A percentile compares a stretch with the other conserved stretches of the same genome.
phyloP scores from a whole-genome alignment of 1,140 invertebrate species.

The Phymastichus coffea region DNA sequence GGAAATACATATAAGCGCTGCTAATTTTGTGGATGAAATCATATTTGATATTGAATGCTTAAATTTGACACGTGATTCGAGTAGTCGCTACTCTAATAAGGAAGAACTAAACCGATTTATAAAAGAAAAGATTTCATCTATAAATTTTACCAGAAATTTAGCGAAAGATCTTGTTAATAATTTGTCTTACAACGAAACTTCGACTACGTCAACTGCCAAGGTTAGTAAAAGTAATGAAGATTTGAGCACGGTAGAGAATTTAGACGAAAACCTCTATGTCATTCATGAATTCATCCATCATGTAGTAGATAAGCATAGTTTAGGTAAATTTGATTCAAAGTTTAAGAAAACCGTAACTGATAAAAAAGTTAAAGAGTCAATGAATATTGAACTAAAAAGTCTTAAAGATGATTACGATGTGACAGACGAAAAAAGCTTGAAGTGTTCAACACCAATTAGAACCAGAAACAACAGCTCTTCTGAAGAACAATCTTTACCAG shows the following conservation, averaged over 20 bases:
- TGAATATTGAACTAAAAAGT: constrained; percentile 36
- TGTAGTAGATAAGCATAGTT: constrained; percentile 33
- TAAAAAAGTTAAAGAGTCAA: constrained; percentile 36
- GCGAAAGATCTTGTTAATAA: constrained; percentile 24
- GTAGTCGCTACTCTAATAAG: neutral
- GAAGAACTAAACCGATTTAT: constrained; percentile 21
- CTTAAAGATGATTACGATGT: constrained; percentile 20
- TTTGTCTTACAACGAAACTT: constrained; percentile 10
- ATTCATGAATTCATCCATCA: constrained; percentile 46
- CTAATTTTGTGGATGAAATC: constrained; percentile 41
- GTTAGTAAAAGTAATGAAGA: constrained; percentile 18
- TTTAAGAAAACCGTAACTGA: constrained; percentile 24
- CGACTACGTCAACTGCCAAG: constrained; percentile 10
- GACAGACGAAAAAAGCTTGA: constrained; percentile 12
- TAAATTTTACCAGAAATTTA: constrained; percentile 31
- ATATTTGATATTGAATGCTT: constrained; percentile 31
- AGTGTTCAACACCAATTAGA: constrained; percentile 17
- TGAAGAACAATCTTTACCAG: neutral
- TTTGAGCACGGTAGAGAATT: neutral
- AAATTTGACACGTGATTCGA: constrained; percentile 15
- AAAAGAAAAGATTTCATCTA: constrained; percentile 24
- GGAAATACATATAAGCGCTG: constrained; percentile 33
- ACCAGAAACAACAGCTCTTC: constrained; percentile 10
- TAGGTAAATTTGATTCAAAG: constrained; percentile 10
- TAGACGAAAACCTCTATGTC: constrained; percentile 31